Percentiles rank a stretch among this genome's conserved stretches.
Conservation (phyloP, 1,140 invertebrate species). For the Drosophila lini region DNA sequence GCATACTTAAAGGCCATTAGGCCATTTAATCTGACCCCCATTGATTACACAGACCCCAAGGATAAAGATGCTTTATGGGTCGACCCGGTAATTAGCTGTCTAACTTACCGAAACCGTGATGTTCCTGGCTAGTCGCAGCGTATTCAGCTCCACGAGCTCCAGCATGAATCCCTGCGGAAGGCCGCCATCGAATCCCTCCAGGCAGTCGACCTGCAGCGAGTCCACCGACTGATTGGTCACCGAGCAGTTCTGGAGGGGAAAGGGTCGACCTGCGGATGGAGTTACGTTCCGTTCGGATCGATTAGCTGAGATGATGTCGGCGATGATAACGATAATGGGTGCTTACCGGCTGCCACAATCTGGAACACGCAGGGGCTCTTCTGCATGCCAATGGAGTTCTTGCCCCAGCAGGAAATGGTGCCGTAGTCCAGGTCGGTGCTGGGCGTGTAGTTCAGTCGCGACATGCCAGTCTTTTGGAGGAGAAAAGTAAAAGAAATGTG, state of each 20-base stretch:
- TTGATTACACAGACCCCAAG: slow-evolving; percentile 9
- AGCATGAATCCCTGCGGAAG: slow-evolving; percentile 92
- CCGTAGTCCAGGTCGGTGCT: slow-evolving; percentile 94
- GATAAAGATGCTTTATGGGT: slow-evolving; percentile 19
- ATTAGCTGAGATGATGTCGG: slow-evolving; percentile 3
- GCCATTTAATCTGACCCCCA: slow-evolving; percentile 17
- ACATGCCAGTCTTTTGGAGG: slow-evolving; percentile 85
- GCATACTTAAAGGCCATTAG: slow-evolving; percentile 26
- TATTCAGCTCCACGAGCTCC: slow-evolving; percentile 89
- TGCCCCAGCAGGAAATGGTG: slow-evolving; percentile 92
- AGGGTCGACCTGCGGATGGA: slow-evolving; percentile 89
- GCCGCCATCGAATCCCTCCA: slow-evolving; percentile 93
- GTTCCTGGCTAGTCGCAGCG: slow-evolving; percentile 85
- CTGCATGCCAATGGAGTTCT: slow-evolving; percentile 92
- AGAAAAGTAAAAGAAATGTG: slow-evolving; percentile 10
- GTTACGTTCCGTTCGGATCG: slow-evolving; percentile 10
- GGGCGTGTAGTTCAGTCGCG: slow-evolving; percentile 93
- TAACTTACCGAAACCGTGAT: slow-evolving; percentile 76
- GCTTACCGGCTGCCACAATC: slow-evolving; percentile 89
- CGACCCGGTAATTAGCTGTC: slow-evolving; percentile 12
- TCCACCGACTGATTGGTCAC: slow-evolving; percentile 94
- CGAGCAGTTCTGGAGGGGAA: slow-evolving; percentile 94
- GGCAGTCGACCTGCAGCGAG: slow-evolving; percentile 91
- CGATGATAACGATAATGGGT: neutral
- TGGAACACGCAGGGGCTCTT: slow-evolving; percentile 94